Base-by-base conservation (phyloP, 2,797 vertebrate species). In the Lophotriccus pileatus region DNA sequence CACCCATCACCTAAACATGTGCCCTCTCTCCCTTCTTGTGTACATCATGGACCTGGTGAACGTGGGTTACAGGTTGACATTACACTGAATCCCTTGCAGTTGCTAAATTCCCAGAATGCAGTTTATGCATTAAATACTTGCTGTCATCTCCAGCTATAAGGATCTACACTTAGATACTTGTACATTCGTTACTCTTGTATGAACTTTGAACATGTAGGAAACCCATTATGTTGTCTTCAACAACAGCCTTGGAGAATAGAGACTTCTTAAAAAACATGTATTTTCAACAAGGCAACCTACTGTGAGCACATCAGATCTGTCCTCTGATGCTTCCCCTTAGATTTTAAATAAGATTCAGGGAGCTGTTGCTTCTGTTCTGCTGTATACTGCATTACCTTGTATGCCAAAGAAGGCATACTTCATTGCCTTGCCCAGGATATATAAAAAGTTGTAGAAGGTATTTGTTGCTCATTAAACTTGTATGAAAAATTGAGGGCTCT, bases 311-410 rank as follows among this genome's bases (percentile, higher is more conserved):
- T 56, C 62, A 59, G 39, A 76, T 76, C 76, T 68, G 25, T 73
- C n/a, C 70, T 91, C 80, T 86, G 73, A 64, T 75, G 44, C 37
- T 85, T 79, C 24, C n/a, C 7, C 36, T 62, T 25, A 69, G 43
- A 64, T 93, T 90, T 93, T 47, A 72, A 64, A 88, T 72, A 49
- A 60, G 64, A 74, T 70, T 91, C 56, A 67, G 49, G 27, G 41
- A 74, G 32, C 58, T 56, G 41, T 60, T 92, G 37, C 68, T 83
- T 70, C 49, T 70, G 68, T 87, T 76, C 63, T 47, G 30, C 49
- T 36, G 36, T 47, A 36, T 69, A 76, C 41, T 75, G 85, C 75
- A 30, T 39, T 77, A 56, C 60, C 47, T 85, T 59, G 28, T 64
- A 55, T 0, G 2, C 36, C 87, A 68, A 7, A 44, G 86, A 75